A percentile compares a stretch with the other conserved stretches of the same genome.
phyloP scores from a whole-genome alignment of 2,797 vertebrate species.

The Cynopterus sphinx region DNA sequence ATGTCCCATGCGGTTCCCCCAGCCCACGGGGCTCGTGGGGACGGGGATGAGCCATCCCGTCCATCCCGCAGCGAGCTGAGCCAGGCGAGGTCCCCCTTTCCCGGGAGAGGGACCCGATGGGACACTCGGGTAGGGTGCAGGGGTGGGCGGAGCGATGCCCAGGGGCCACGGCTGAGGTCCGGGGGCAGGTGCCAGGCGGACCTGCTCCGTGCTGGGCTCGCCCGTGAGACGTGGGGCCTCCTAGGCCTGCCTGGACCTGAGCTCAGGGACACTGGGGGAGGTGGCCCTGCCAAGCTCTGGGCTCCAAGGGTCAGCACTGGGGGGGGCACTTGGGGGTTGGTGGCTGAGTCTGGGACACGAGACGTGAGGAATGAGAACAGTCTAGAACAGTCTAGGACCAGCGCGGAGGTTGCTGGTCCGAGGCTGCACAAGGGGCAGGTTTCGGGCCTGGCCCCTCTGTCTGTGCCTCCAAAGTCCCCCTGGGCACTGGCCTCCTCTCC shows the following conservation, averaged over 20 bases:
- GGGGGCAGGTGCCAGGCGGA: fast-evolving
- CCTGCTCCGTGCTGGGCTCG: background rate
- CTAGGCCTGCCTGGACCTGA: background rate
- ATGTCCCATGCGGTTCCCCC: background rate
- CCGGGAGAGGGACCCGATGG: background rate
- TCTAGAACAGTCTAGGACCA: background rate
- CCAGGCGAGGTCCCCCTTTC: background rate
- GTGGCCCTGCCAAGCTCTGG: background rate
- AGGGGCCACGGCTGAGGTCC: background rate
- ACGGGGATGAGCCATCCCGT: fast-evolving
- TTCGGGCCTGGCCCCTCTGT: background rate
- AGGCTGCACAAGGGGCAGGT: fast-evolving
- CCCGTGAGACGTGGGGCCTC: fast-evolving
- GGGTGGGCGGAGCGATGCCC: too few species aligned
- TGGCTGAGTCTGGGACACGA: background rate
- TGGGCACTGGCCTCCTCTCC: background rate
- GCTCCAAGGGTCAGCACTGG: background rate
- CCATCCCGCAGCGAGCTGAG: fast-evolving
- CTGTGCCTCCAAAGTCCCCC: background rate
- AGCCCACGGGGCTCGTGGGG: fast-evolving
- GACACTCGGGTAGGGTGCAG: fast-evolving
- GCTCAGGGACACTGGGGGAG: too few species aligned
- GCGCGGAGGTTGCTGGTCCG: fast-evolving
- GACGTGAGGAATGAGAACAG: background rate
- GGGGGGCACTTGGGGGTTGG: background rate